These are phyloP conservation scores for Tinea trinotella DNA, from an alignment of 2,888 invertebrate genomes.

Conservation along the genomic window DNA sequence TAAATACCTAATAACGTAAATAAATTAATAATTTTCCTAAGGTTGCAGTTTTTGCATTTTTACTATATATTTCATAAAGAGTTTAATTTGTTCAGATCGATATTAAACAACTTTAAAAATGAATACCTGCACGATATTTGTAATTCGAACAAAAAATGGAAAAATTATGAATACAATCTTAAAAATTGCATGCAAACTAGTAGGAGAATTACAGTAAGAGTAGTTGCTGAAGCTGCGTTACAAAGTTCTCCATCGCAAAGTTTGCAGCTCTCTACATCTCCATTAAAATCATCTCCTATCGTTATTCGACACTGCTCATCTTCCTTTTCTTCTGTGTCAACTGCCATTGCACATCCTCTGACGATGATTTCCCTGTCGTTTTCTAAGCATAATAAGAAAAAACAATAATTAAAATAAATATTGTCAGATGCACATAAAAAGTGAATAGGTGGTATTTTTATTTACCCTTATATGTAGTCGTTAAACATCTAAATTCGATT, in stretches of 20 bases:
- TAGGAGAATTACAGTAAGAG: not conserved
- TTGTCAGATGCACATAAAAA: not conserved
- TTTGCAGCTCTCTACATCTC: conserved; percentile 29
- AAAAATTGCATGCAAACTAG: not conserved
- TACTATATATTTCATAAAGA: too few species aligned
- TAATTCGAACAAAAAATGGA: too few species aligned
- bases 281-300: conserved; percentile 26
- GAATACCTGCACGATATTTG: too few species aligned
- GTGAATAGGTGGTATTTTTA: not conserved
- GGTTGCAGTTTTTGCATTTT: too few species aligned
- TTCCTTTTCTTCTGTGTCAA: conserved; percentile 25
- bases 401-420: conserved; percentile 17
- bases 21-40: too few species aligned
- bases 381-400: conserved; percentile 31
- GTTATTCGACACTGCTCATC: conserved; percentile 31
- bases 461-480: conserved; percentile 35
- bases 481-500: conserved; percentile 33
- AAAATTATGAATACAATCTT: not conserved
- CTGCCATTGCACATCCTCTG: conserved; percentile 39
- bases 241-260: conserved; percentile 40
- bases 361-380: conserved; percentile 32
- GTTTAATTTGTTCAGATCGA: too few species aligned
- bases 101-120: too few species aligned
- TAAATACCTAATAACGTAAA: too few species aligned
- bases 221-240: conserved; percentile 33